Conservation (phyloP, 2,113 vertebrate genomes). For the Ciconia maguari region DNA sequence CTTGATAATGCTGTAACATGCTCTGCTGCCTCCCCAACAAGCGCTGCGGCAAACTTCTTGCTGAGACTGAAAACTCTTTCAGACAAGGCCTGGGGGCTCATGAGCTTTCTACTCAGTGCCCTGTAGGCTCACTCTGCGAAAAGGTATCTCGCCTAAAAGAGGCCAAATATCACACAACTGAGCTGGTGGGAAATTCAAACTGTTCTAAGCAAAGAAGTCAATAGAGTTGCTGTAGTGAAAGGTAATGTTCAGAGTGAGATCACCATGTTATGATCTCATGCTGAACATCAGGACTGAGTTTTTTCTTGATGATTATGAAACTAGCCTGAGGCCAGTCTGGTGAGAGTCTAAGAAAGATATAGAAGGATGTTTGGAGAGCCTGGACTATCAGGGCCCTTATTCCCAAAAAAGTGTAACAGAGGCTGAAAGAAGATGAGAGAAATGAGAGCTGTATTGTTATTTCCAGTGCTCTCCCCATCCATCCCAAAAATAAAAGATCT, state of each 20-base stretch:
- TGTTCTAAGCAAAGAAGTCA: slow-evolving; percentile 47
- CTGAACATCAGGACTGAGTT: slow-evolving; percentile 40
- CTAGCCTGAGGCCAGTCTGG: slow-evolving; percentile 57
- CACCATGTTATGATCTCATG: slow-evolving; percentile 60
- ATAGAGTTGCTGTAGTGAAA: slow-evolving; percentile 37
- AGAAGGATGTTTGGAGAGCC: slow-evolving; percentile 24
- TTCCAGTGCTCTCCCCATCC: not conserved
- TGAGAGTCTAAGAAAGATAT: slow-evolving; percentile 42
- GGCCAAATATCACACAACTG: slow-evolving; percentile 55
- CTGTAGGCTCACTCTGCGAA: slow-evolving; percentile 35
- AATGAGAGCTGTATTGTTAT: not conserved
- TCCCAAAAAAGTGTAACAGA: slow-evolving; percentile 24
- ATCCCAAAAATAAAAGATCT: not conserved
- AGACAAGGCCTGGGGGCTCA: slow-evolving; percentile 23
- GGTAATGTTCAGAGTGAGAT: slow-evolving; percentile 58
- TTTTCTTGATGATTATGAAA: slow-evolving; percentile 54
- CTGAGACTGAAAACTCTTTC: slow-evolving; percentile 48
- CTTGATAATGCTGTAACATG: not conserved
- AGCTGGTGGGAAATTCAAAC: slow-evolving; percentile 55
- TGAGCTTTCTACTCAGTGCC: slow-evolving; percentile 39
- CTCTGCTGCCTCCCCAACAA: not conserved
- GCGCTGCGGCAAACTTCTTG: slow-evolving; percentile 25
- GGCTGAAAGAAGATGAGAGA: slow-evolving; percentile 16
- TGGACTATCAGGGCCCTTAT: slow-evolving; percentile 30
- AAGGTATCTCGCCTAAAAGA: slow-evolving; percentile 30